These are phyloP conservation scores for Myocastor coypus DNA, from an alignment of 2,113 vertebrate species.

Conservation along the genomic window DNA sequence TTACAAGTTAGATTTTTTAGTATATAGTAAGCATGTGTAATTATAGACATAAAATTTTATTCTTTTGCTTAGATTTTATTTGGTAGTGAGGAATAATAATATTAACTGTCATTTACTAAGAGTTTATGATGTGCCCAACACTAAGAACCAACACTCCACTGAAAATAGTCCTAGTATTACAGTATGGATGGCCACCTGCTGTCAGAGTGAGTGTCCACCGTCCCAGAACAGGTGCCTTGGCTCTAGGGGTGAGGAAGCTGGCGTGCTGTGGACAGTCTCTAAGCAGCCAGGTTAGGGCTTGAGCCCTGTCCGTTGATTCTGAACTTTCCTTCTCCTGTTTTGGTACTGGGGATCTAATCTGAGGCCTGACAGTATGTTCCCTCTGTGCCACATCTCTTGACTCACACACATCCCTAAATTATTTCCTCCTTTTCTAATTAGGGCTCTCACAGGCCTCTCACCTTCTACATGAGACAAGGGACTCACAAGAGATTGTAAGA, in stretches of 20 bases:
- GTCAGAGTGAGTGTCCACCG: background rate
- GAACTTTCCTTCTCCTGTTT: background rate
- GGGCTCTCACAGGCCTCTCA: background rate
- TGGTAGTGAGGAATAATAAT: conserved; percentile 47
- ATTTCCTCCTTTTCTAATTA: background rate
- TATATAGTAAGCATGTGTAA: conserved; percentile 2
- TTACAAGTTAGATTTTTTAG: background rate
- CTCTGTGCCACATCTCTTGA: too few species aligned
- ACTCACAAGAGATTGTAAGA: background rate
- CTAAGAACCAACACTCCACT: background rate
- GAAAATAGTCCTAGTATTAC: background rate
- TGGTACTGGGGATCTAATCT: too few species aligned
- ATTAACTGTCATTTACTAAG: background rate
- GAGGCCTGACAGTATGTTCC: background rate
- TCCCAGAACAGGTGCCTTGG: background rate
- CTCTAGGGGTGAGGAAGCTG: background rate
- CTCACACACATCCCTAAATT: background rate
- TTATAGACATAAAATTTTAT: conserved; percentile 25
- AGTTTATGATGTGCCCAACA: background rate
- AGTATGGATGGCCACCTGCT: background rate
- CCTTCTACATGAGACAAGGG: background rate
- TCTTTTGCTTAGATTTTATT: conserved; percentile 55
- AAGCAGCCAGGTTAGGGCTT: background rate
- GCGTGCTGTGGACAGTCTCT: background rate
- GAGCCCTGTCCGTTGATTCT: background rate